Base-by-base conservation (phyloP, 2,888 invertebrate genomes). In the Napeogenes sylphis region DNA sequence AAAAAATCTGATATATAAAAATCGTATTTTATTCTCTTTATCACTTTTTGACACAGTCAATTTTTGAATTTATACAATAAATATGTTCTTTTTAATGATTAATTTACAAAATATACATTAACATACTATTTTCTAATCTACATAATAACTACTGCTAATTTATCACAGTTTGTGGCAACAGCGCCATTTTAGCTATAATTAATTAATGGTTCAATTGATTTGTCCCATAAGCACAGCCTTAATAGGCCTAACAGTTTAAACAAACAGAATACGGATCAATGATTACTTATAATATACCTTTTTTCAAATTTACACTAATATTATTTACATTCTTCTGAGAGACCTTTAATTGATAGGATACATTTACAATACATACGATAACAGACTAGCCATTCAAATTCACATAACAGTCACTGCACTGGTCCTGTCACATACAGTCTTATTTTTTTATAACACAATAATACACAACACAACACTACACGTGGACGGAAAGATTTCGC, bases 401-500 rank as follows among this genome's bases (percentile, higher is more conserved):
- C 76, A 77, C 78, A 74, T 72, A 70, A 75, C 73, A 73, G 75
- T 80, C 74, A 73, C 73, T 75, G 59, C 61, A 56, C 46, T 51
- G 32, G 55, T 51, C 21, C 30, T 59, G 59, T 68, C 69, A 65
- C 63, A 1, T 67, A 51, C 59, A 64, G 62, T 56, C 67, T 53
- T 53, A 55, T 68, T 77, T 77, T 83, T 78, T 69, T 21, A 21
- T 21, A 21, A 61, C 14, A 46, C 32, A 51, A 55, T 55, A 45
- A 47, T 1, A 45, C 14, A 60, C 64, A 63, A 62, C 67, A 73
- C 78, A 80, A 91, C 70, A 72, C 71, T 75, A 94, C 83, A 95
- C 95, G 89, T 95, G 95, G 83, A 95, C 95, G 83, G 95, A 95
- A 78, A 95, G 94, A 59, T 94, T 94, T 72, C 94, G 91, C 55